A percentile compares a stretch with the other conserved stretches of the same genome.
phyloP scores from a whole-genome alignment of 2,797 vertebrate species.

The Argya squamiceps region DNA sequence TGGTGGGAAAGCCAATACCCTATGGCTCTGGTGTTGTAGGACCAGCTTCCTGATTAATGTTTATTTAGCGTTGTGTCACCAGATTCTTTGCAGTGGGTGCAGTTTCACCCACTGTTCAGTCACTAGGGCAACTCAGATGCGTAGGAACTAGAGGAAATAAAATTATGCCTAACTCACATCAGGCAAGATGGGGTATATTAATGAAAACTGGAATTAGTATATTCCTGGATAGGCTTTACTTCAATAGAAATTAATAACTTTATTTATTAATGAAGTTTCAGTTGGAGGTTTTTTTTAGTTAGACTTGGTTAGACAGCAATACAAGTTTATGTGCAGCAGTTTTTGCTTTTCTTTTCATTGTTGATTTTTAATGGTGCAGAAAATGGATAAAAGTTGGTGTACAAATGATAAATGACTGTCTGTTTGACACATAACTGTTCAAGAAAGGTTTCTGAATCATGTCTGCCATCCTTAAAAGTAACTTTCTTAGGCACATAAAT shows the following conservation, averaged over 20 bases:
- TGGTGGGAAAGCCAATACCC: neutral
- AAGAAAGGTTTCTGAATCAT: neutral
- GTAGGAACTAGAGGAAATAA: neutral
- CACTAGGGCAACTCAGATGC: neutral
- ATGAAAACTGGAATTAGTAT: neutral
- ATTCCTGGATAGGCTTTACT: neutral
- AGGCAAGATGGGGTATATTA: neutral
- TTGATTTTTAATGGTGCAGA: neutral
- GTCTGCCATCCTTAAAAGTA: neutral
- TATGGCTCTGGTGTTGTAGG: neutral
- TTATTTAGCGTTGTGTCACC: neutral
- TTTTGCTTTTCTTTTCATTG: neutral
- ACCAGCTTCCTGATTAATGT: neutral
- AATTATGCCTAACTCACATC: neutral
- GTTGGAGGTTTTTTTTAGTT: neutral
- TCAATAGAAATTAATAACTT: neutral
- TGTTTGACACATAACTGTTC: neutral
- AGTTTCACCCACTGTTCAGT: neutral
- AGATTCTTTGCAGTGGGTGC: neutral
- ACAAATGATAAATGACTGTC: neutral
- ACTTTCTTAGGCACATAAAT: neutral
- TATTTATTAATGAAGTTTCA: neutral
- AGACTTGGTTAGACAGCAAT: neutral
- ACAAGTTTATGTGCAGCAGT: neutral
- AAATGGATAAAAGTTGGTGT: neutral